Percentiles rank a stretch among this genome's conserved stretches.
These are phyloP conservation scores for Luehdorfia chinensis DNA, from an alignment of 1,140 invertebrate genomes.

Conservation along the genomic window DNA sequence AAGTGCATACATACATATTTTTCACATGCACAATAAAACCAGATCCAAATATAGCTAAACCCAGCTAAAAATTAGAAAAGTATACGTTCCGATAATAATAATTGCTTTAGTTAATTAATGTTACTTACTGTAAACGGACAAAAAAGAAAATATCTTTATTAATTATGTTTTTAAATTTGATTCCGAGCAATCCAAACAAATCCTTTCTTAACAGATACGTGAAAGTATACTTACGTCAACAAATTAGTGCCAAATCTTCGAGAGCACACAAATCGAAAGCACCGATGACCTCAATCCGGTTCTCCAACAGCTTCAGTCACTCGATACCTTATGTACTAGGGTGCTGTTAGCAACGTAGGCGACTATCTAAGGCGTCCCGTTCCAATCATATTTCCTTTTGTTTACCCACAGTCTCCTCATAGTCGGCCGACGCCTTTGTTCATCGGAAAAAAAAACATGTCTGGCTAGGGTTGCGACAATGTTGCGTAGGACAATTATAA, in stretches of 20 bases:
- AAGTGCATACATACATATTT: too few species aligned
- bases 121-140: too few species aligned
- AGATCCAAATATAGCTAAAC: too few species aligned
- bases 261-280: constrained; percentile 4
- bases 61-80: too few species aligned
- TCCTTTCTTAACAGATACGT: neutral
- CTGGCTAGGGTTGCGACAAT: neutral
- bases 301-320: neutral
- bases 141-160: too few species aligned
- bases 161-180: too few species aligned
- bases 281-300: constrained; percentile 5
- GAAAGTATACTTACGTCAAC: neutral
- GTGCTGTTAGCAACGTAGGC: constrained; percentile 26
- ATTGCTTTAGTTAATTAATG: too few species aligned
- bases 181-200: too few species aligned
- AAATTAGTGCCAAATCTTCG: constrained; percentile 9
- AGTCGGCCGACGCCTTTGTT: constrained; percentile 37
- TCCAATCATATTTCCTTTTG: constrained; percentile 55
- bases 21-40: too few species aligned
- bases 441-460: constrained; percentile 17
- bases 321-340: neutral
- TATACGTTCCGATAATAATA: too few species aligned
- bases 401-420: constrained; percentile 40
- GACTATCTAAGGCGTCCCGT: constrained; percentile 25
- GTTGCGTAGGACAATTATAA: too few species aligned